These are phyloP conservation scores for Xanthorhoe spadicearia DNA, from an alignment of 2,888 invertebrate species.

Conservation along the genomic window DNA sequence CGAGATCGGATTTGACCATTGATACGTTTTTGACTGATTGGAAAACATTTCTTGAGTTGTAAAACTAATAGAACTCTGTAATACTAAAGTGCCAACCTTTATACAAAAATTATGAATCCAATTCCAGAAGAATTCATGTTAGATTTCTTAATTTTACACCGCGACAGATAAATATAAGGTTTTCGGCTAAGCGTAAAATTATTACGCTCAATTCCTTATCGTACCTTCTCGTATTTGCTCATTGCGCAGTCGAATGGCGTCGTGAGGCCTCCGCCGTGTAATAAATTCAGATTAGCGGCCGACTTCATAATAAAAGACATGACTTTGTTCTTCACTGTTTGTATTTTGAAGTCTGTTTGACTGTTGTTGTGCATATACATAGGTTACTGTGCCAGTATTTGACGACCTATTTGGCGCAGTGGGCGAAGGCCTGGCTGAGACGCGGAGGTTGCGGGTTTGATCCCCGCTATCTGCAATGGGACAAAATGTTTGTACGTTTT, in stretches of 20 bases:
- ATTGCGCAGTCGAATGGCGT: constrained; percentile 23
- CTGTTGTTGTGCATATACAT: background rate
- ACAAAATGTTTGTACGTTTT: too few species aligned
- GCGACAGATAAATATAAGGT: background rate
- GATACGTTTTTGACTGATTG: too few species aligned
- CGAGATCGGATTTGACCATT: too few species aligned
- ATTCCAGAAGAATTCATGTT: background rate
- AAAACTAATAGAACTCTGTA: too few species aligned
- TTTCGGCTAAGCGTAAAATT: constrained; percentile 10
- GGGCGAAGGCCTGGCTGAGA: too few species aligned
- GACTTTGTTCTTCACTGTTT: background rate
- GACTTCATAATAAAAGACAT: constrained; percentile 20
- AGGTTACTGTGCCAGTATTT: too few species aligned
- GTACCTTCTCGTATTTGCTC: constrained; percentile 9
- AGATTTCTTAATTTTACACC: background rate
- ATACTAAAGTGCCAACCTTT: too few species aligned
- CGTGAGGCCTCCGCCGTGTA: constrained; percentile 17
- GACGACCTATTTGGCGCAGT: too few species aligned
- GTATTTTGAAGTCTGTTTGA: background rate
- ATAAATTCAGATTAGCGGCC: constrained; percentile 40
- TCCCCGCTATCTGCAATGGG: too few species aligned
- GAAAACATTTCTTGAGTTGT: too few species aligned
- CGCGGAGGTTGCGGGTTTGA: too few species aligned
- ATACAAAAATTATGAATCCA: too few species aligned
- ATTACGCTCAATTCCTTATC: constrained; percentile 11